Evolutionary conservation across 2,797 vertebrate species (phyloP), one percentile per base, ranked within the genome.

Genomic region (Glyptemys insculpta): DNA sequence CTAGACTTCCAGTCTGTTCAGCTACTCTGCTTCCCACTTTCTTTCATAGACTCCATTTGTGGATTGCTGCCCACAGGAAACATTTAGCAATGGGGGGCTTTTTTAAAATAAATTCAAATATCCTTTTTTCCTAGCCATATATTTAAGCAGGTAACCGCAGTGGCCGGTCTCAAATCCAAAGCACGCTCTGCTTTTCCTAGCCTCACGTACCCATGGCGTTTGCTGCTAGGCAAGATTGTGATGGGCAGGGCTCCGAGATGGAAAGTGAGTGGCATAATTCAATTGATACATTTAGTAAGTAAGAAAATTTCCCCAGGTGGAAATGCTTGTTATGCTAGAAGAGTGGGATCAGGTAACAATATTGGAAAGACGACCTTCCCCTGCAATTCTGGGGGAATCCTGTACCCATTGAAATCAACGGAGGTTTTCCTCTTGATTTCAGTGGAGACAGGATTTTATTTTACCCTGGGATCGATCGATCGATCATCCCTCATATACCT

Each of bases 151-250:
- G 83, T 72, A 86, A 94, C 62, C 81, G 5, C 85, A 57, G 83
- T 53, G 1, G 80, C 85, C 37, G 8, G 1, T 14, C 88, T 87
- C 88, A 59, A 56, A 89, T 83, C 6, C n/a, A 87, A 37, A 12
- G 41, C 88, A 54, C 65, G 72, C 85, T 92, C 81, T 94, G 62
- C 59, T 95, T 86, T 74, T 92, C 52, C 76, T 56, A 90, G 56
- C 72, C 85, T 90, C 83, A 57, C 54, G 65, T 89, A 90, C 47
- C 85, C 52, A 76, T 85, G 37, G 49, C 25, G 8, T 74, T 79
- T 56, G 50, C 91, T 96, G 87, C 47, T 14, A 74, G 85, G 49
- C 84, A 81, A 72, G 82, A 90, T 52, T 1, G 0, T 83, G 78
- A 31, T 68, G 79, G 41, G 68, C 83, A 50, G 23, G 27, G 44